Evolutionary conservation across 1,140 invertebrate species (phyloP), one percentile per base, ranked within the genome.

Genomic region (Anoplolepis gracilipes): DNA sequence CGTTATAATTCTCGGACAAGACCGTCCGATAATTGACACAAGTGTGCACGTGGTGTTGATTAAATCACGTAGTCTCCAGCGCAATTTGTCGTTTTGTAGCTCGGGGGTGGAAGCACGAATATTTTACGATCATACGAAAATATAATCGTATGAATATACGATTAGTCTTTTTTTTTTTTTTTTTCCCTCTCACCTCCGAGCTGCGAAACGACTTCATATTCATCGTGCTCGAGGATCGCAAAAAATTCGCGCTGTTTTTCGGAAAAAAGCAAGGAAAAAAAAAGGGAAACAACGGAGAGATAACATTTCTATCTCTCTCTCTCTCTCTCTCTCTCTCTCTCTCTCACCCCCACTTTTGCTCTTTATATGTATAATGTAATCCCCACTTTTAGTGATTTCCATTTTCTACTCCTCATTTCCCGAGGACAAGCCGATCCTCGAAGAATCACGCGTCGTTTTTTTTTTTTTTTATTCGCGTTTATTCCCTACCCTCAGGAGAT

Each of bases 21-120:
- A 76, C 11, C 69, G 84, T 69, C 81, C 89, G 84, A 84, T 85
- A 87, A 92, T 90, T 88, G 84, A 89, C 87, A 86, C 86, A 70
- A 82, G 78, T 79, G 16, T 16, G 16, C 19, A n/a, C 78, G 49
- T 84, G 39, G 28, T 70, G 64, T 82, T 86, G 30, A 39, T 75
- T 67, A 82, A 72, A 61, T 85, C 30, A 59, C 62, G 61, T 89
- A 30, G 39, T 49, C 39, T n/a, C 3, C 81, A 33, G 36, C 70
- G 16, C 46, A 5, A 76, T 86, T 46, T 33, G 36, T 59, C 25
- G 10, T 59, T 42, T 28, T 30, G 30, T 16, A 70, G 4, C 57
- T 39, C 25, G 33, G 2, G 57, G 28, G 1, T 8, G 13, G n/a
- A 67, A 67, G 19, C 42, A 36, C 8, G 57, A 49, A 42, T 42